These are phyloP conservation scores for Drosophila nikananu DNA, from an alignment of 1,140 invertebrate genomes.

Conservation along the genomic window DNA sequence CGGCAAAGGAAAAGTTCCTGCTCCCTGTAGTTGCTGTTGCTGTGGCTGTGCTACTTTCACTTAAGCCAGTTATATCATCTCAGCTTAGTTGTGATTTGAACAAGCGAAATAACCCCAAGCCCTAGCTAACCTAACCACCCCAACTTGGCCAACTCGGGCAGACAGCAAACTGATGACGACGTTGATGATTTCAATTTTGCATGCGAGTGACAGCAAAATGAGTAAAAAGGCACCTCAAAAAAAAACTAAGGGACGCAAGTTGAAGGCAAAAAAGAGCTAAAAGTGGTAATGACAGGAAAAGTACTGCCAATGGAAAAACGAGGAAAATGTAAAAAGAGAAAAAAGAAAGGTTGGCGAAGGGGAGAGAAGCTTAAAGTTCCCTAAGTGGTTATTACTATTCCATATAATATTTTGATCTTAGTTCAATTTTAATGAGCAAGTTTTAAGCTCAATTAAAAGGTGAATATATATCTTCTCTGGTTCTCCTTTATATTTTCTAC, in stretches of 20 bases:
- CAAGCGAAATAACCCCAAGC: slow-evolving; percentile 18
- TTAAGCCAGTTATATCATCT: slow-evolving; percentile 63
- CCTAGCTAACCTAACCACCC: not conserved
- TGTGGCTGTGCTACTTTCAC: slow-evolving; percentile 46
- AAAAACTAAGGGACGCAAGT: slow-evolving; percentile 27
- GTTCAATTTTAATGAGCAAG: not conserved
- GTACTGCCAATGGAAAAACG: slow-evolving; percentile 51
- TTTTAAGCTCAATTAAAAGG: too few relatives aligned
- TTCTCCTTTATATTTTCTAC: not conserved
- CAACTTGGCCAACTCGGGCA: slow-evolving; percentile 5
- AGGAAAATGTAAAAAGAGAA: slow-evolving; percentile 13
- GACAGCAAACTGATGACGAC: slow-evolving; percentile 59
- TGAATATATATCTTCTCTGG: not conserved
- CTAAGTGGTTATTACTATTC: not conserved
- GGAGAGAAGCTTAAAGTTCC: not conserved
- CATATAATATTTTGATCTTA: not conserved
- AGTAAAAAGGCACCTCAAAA: slow-evolving; percentile 25
- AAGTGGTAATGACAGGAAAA: slow-evolving; percentile 67
- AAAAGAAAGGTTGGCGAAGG: not conserved
- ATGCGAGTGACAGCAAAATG: slow-evolving; percentile 56
- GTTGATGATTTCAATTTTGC: slow-evolving; percentile 70
- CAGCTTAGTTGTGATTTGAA: slow-evolving; percentile 57
- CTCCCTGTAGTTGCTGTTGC: not conserved
- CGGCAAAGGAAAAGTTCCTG: slow-evolving; percentile 27
- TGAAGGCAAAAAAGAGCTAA: slow-evolving; percentile 14